Evolutionary conservation across 2,888 invertebrate genomes (phyloP).

Genomic region (Ceriagrion tenellum): DNA sequence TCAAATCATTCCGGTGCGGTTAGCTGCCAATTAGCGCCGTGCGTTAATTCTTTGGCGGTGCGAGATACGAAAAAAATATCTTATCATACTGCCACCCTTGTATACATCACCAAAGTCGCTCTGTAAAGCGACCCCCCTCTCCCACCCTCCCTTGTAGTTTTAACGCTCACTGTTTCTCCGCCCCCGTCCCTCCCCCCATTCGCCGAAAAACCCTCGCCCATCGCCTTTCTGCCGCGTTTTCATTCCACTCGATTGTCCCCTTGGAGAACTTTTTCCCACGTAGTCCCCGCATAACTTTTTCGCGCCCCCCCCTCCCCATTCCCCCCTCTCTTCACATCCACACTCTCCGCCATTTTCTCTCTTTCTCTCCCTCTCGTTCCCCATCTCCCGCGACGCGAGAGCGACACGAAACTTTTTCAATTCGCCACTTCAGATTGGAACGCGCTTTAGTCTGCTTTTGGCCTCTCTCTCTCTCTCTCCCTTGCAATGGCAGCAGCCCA

Average conservation of each 20-base stretch:
- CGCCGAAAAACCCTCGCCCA: not conserved
- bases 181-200: not conserved
- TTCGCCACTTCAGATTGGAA: not conserved
- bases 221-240: not conserved
- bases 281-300: not conserved
- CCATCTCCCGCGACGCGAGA: not conserved
- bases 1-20: too few relatives aligned
- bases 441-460: not conserved
- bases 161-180: too few relatives aligned
- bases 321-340: not conserved
- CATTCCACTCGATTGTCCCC: constrained; percentile 52
- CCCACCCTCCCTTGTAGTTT: too few relatives aligned
- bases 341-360: not conserved
- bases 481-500: not conserved
- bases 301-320: not conserved
- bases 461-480: too few relatives aligned
- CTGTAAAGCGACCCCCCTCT: too few relatives aligned
- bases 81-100: too few relatives aligned
- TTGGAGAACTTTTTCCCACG: constrained; percentile 14
- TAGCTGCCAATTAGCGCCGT: too few relatives aligned
- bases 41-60: too few relatives aligned
- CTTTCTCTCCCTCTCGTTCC: not conserved
- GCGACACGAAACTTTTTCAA: constrained; percentile 21
- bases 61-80: too few relatives aligned
- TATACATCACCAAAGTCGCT: too few relatives aligned